Evolutionary conservation across 1,140 invertebrate genomes (phyloP).

Genomic region (Macrobrachium nipponense): DNA sequence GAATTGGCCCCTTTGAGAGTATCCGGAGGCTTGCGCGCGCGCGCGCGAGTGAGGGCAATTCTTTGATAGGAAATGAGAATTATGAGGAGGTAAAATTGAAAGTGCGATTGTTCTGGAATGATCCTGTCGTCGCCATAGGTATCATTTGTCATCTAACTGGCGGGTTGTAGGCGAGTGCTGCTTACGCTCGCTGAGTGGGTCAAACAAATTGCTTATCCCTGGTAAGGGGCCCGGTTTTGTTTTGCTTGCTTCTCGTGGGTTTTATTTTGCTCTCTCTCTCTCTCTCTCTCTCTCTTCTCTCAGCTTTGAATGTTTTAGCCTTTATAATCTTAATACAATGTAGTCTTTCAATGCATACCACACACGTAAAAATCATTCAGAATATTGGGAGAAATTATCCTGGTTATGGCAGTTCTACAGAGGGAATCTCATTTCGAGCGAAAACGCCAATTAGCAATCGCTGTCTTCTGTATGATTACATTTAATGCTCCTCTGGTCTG

Average conservation of each 20-base stretch:
- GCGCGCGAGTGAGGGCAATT: slow-evolving; percentile 22
- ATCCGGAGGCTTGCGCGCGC: neutral
- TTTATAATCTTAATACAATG: too few species aligned
- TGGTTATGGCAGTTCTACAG: too few species aligned
- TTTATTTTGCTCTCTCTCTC: neutral
- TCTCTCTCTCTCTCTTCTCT: neutral
- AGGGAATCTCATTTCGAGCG: too few species aligned
- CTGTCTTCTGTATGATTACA: too few species aligned
- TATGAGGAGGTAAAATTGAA: slow-evolving; percentile 55
- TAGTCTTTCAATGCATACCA: too few species aligned
- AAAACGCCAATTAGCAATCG: too few species aligned
- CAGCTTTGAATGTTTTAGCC: too few species aligned
- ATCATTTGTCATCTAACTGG: slow-evolving; percentile 40
- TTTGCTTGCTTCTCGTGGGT: neutral
- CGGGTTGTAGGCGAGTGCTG: neutral
- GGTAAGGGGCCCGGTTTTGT: neutral
- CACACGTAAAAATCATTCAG: too few species aligned
- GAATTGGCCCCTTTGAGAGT: neutral
- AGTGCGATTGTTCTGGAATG: slow-evolving; percentile 52
- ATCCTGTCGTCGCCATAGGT: slow-evolving; percentile 41
- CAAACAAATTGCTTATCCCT: neutral
- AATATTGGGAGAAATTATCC: too few species aligned
- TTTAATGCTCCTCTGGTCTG: too few species aligned
- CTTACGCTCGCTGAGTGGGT: neutral
- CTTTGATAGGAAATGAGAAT: slow-evolving; percentile 53